Evolutionary conservation across 2,888 invertebrate species (phyloP).

Genomic region (Sturmia bella): DNA sequence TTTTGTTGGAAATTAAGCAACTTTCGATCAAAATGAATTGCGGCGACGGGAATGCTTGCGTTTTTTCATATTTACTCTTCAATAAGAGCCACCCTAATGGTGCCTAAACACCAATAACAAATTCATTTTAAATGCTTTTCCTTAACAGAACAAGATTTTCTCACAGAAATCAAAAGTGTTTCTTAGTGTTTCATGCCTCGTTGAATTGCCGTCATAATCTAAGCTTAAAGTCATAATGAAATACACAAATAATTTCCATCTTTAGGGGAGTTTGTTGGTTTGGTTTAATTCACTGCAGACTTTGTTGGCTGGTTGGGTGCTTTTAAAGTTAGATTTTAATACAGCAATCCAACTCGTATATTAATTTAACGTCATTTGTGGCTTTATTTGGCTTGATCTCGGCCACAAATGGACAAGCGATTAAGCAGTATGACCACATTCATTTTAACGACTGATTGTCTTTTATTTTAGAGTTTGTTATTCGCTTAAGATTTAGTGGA

Average conservation of each 20-base stretch:
- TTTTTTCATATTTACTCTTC: neutral
- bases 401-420: slow-evolving; percentile 60
- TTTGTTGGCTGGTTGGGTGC: slow-evolving; percentile 7
- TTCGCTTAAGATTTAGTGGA: too few relatives aligned
- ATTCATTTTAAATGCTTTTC: slow-evolving; percentile 26
- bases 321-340: slow-evolving; percentile 38
- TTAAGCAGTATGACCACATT: slow-evolving; percentile 41
- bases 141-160: slow-evolving; percentile 53
- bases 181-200: slow-evolving; percentile 40
- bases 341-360: slow-evolving; percentile 13
- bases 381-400: neutral
- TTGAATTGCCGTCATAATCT: slow-evolving; percentile 45
- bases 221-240: slow-evolving; percentile 32
- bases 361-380: neutral
- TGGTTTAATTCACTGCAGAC: neutral
- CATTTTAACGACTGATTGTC: slow-evolving; percentile 5
- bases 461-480: too few relatives aligned
- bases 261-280: slow-evolving; percentile 14
- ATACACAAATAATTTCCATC: slow-evolving; percentile 12
- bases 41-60: too few relatives aligned
- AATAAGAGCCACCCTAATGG: slow-evolving; percentile 16
- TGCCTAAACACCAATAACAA: neutral
- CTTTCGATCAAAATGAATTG: too few relatives aligned
- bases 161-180: slow-evolving; percentile 65
- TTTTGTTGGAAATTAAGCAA: too few relatives aligned